Evolutionary conservation across 2,888 invertebrate species (phyloP), one percentile per base, ranked within the genome.

Genomic region (Habrosyne pyritoides): DNA sequence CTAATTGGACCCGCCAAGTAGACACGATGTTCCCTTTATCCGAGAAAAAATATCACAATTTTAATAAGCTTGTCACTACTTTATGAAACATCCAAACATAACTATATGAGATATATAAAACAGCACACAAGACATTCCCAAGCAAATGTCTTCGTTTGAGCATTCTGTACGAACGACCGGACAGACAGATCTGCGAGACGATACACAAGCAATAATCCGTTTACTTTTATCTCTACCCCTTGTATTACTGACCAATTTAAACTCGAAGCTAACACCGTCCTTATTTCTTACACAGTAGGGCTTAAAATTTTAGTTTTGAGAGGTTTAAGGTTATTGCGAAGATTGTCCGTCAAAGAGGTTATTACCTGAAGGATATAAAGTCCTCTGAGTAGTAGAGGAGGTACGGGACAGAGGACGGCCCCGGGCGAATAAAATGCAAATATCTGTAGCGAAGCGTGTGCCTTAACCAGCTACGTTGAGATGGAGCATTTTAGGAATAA

Each of bases 291-390:
- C 26, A 1, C 1, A 0, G 56, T 77, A 84, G 53, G 61, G 73
- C 64, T 58, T 12, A 73, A 21, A 62, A 36, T 69, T 8, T 48
- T 0, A 6, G 52, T 52, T 42, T 26, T 36, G 12, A 14, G 21
- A 24, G 21, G 24, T 54, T 10, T 18, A 14, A 18, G 30, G 21
- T 42, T 42, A 42, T 18, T 28, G 80, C 52, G 18, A 66, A 69
- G 71, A 69, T 69, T 83, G 86, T 85, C 84, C 83, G 86, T 89
- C 90, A 89, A 89, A 89, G 90, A 88, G 86, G 91, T 91, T 91
- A 91, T 90, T 91, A 91, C 91, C 91, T 91, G 91, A 86, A 88
- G 83, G 86, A 87, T 81, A 89, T 91, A 88, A 86, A 87, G 83
- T 73, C 70, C 58, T 61, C 57, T 58, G 63, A 60, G 65, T 61